These are phyloP conservation scores for Hipparchia sbordonii DNA, from an alignment of 2,888 invertebrate genomes.

Conservation along the genomic window DNA sequence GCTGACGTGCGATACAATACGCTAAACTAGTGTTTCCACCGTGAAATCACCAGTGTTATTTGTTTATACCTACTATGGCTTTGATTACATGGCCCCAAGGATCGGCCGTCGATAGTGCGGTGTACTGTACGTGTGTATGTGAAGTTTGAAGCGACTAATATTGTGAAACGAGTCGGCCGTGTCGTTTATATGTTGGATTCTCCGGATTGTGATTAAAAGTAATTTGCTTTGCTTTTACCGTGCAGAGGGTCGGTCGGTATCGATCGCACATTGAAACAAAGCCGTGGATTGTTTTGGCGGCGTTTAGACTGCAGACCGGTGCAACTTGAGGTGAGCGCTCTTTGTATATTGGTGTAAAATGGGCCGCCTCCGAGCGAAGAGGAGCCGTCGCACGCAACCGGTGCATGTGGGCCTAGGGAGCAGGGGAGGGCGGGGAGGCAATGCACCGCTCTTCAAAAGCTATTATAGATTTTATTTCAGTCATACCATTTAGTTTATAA, in stretches of 20 bases:
- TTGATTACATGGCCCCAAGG: slow-evolving; percentile 61
- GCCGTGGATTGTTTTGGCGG: slow-evolving; percentile 71
- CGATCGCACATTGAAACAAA: slow-evolving; percentile 75
- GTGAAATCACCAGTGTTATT: slow-evolving; percentile 75
- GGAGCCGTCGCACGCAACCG: slow-evolving; percentile 38
- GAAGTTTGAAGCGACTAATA: slow-evolving; percentile 57
- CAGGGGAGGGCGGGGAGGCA: slow-evolving; percentile 43
- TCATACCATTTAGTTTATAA: slow-evolving; percentile 27
- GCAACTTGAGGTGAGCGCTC: slow-evolving; percentile 59
- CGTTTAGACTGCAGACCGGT: slow-evolving; percentile 54
- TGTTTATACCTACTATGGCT: slow-evolving; percentile 76
- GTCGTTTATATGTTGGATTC: slow-evolving; percentile 71
- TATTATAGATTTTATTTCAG: slow-evolving; percentile 37
- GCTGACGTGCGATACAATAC: slow-evolving; percentile 77
- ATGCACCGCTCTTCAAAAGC: slow-evolving; percentile 41
- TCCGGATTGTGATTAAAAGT: slow-evolving; percentile 74
- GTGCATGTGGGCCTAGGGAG: slow-evolving; percentile 40
- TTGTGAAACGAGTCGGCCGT: slow-evolving; percentile 70
- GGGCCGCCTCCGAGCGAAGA: slow-evolving; percentile 38
- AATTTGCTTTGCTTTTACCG: slow-evolving; percentile 79
- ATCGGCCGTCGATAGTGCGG: slow-evolving; percentile 61
- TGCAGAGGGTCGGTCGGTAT: slow-evolving; percentile 70
- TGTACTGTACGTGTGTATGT: slow-evolving; percentile 69
- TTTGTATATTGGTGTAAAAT: slow-evolving; percentile 48
- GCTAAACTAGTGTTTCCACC: slow-evolving; percentile 69